Evolutionary conservation across 2,113 vertebrate species (phyloP), one percentile per base, ranked within the genome.

Genomic region (Apodemus speciosus): DNA sequence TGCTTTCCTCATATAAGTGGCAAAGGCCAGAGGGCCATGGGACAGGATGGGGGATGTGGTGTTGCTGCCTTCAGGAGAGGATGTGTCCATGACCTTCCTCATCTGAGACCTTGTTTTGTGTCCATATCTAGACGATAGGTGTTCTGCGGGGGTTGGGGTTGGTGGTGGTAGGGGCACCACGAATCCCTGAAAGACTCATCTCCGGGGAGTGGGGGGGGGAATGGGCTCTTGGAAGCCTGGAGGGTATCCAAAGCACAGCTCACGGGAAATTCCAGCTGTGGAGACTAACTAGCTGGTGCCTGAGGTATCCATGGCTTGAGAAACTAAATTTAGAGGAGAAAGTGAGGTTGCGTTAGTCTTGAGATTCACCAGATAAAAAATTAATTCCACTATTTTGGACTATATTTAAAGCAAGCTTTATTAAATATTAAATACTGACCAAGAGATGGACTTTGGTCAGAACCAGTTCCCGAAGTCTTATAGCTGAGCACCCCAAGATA

Each of bases 251-350:
- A 88, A 93, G 46, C 76, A 51, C n/a, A 23, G 49, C 56, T 27
- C 75, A 25, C 27, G 69, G 35, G 53, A 84, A 51, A 35, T 16
- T 32, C 60, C 13, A 40, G 58, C 20, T n/a, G 18, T 1, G 7
- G 32, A 73, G 56, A 4, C 20, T 43, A 9, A 4, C 35, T 49
- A 20, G 0, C 62, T 71, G n/a, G 32, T 77, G 64, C 21, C 40
- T 25, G 0, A 60, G 85, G 38, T 38, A 11, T 0, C 56, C n/a
- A 3, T 64, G 13, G 23, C 30, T 77, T 72, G 66, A 85, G 75
- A 90, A 38, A 91, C 38, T 71, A 46, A 46, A 46, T 46, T 91
- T 66, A 35, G 85, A 85, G 80, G 49, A 90, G 40, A 71, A 85
- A 72, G 64, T 75, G 27, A 46, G 51, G 38, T 71, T 35, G 27